Conservation (phyloP, 1,140 invertebrate species). For the Brachionus calyciflorus region DNA sequence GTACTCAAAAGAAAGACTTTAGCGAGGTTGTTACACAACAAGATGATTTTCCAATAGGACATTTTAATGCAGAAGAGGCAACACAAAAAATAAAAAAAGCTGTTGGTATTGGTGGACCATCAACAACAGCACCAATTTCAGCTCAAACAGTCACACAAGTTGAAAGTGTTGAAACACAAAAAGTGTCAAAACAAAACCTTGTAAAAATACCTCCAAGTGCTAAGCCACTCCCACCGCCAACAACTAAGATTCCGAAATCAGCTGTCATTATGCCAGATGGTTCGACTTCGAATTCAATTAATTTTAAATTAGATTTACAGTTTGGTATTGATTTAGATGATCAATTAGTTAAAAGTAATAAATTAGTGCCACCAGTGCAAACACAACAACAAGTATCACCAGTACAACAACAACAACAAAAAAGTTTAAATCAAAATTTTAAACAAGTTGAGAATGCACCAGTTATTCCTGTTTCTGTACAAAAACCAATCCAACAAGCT, state of each 20-base stretch:
- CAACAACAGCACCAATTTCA: neutral
- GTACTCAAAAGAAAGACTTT: conserved; percentile 32
- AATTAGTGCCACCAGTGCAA: neutral
- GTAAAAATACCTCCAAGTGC: neutral
- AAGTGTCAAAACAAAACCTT: neutral
- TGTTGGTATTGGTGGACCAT: neutral
- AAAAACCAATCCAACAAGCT: neutral
- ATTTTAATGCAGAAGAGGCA: conserved; percentile 45
- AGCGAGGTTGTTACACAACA: neutral
- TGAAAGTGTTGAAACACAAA: no score
- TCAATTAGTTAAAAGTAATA: neutral
- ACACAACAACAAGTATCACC: neutral
- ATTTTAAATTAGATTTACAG: conserved; percentile 24
- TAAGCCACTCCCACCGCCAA: conserved; percentile 23
- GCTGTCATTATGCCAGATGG: conserved; percentile 44
- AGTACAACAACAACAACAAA: neutral
- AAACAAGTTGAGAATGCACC: neutral
- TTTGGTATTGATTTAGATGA: conserved; percentile 27
- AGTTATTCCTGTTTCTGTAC: neutral
- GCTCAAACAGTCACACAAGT: neutral
- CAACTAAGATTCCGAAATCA: conserved; percentile 41
- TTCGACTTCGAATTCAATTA: neutral
- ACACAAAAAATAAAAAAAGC: conserved; percentile 46
- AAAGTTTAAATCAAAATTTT: neutral
- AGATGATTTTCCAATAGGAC: conserved; percentile 34